Evolutionary conservation across 1,140 invertebrate genomes (phyloP), one percentile per base, ranked within the genome.

Genomic region (Gryon sp.): DNA sequence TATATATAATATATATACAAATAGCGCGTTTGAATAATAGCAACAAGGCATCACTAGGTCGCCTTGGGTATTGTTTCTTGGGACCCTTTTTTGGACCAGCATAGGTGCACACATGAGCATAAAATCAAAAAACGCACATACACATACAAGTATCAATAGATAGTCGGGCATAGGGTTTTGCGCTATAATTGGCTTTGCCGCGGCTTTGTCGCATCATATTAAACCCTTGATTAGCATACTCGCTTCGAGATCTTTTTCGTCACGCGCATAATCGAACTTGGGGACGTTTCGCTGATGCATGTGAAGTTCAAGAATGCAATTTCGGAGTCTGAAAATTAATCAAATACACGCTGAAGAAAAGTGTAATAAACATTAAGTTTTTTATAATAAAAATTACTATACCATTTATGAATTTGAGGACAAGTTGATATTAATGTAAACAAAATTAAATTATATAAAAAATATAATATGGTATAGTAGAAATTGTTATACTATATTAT

Each of bases 1-100:
- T n/a, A n/a, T n/a, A n/a, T n/a, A n/a, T n/a, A n/a, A n/a, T n/a
- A 86, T 82, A 87, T 85, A 86, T 86, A 88, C 82, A 87, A 86
- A 86, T 87, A 85, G 82, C 79, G 48, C 80, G 78, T 79, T 82
- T 81, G 85, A 88, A 86, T 84, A 87, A 87, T 83, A 63, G 76
- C 66, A 45, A 76, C 70, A 72, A 32, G 63, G 46, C 60, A 62
- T 72, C 62, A 34, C 46, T 65, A 68, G 62, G 52, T 79, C 81
- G 77, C 81, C 82, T 84, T 84, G 84, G 43, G 55, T 45, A 79
- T 83, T 84, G 83, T 85, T 80, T 84, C 75, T 77, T 18, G 2
- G 34, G 20, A 52, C 48, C 41, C 76, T 53, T 70, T 74, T 62
- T 57, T 0, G 12, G 59, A 66, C 24, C 32, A 18, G 28, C 62